A percentile compares a stretch with the other conserved stretches of the same genome.
Evolutionary conservation across 2,888 invertebrate genomes (phyloP).

Genomic region (Abrostola tripartita): DNA sequence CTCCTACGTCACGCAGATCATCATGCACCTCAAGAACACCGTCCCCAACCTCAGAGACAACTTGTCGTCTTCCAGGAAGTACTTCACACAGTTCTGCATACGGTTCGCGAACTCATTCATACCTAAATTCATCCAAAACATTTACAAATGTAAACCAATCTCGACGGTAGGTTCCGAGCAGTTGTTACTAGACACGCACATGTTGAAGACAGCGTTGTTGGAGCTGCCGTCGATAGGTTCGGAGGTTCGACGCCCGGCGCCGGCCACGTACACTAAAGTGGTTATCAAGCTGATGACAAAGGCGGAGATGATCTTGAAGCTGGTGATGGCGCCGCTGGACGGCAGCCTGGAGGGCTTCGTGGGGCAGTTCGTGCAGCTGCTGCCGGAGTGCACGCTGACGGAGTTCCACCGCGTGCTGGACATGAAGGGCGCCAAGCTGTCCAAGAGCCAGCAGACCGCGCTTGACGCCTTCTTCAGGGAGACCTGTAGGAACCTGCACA

Average conservation of each 20-base stretch:
- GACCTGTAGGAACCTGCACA: constrained; percentile 49
- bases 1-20: constrained; percentile 96
- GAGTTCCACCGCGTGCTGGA: constrained; percentile 98
- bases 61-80: constrained; percentile 96
- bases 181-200: constrained; percentile 96
- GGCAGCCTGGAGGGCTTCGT: constrained; percentile 92
- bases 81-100: constrained; percentile 99
- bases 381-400: constrained; percentile 95
- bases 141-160: constrained; percentile 97
- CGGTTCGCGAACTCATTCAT: constrained; percentile 98
- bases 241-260: constrained; percentile 95
- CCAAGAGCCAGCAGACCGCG: constrained; percentile 70
- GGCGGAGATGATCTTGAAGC: constrained; percentile 99
- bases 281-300: constrained; percentile 97
- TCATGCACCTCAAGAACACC: constrained; percentile 94
- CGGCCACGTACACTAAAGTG: constrained; percentile 94
- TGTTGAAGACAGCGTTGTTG: constrained; percentile 97
- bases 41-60: constrained; percentile 97
- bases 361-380: constrained; percentile 95
- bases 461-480: constrained; percentile 75
- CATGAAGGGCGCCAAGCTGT: constrained; percentile 94
- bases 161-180: constrained; percentile 98
- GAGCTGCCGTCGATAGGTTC: constrained; percentile 98
- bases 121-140: constrained; percentile 96
- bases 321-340: constrained; percentile 98